phyloP scores from a whole-genome alignment of 37 sponge, comb jelly and placozoan species.

The Agelas oroides region DNA sequence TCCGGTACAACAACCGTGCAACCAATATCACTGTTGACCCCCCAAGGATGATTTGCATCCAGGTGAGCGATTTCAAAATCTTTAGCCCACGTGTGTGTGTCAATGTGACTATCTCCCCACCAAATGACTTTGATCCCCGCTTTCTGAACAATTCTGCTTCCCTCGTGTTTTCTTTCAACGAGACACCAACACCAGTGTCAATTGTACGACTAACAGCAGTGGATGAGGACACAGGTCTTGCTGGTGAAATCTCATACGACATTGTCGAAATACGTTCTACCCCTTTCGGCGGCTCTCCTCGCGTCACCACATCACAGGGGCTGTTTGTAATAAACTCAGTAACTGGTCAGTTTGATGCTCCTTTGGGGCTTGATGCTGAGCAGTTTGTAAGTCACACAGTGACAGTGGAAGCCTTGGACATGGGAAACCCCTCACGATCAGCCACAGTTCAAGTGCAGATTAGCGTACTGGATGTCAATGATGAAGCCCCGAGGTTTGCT shows the following conservation, averaged over 20 bases:
- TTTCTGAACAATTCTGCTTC: conserved; percentile 53
- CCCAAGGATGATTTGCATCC: conserved; percentile 56
- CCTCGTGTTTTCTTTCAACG: conserved; percentile 33
- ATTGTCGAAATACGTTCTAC: conserved; percentile 47
- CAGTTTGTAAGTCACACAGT: conserved; percentile 24
- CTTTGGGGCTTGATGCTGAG: conserved; percentile 68
- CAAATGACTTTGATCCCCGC: conserved; percentile 58
- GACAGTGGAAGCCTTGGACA: conserved; percentile 59
- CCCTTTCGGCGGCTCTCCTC: background rate
- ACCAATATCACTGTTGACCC: conserved; percentile 36
- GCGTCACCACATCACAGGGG: background rate
- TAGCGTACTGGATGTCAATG: conserved; percentile 61
- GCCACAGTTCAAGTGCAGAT: conserved; percentile 14
- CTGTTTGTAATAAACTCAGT: conserved; percentile 39
- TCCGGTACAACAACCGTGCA: conserved; percentile 75
- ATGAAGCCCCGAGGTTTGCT: conserved; percentile 57
- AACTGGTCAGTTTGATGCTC: conserved; percentile 61
- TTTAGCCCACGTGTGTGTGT: conserved; percentile 68
- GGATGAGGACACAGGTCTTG: conserved; percentile 63
- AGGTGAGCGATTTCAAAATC: conserved; percentile 43
- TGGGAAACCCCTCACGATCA: conserved; percentile 57
- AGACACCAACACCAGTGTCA: conserved; percentile 1
- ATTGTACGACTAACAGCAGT: conserved; percentile 45
- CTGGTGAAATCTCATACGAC: conserved; percentile 39
- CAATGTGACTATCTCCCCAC: conserved; percentile 60